Evolutionary conservation across 2,888 invertebrate genomes (phyloP).

Genomic region (Cephus pulcher): DNA sequence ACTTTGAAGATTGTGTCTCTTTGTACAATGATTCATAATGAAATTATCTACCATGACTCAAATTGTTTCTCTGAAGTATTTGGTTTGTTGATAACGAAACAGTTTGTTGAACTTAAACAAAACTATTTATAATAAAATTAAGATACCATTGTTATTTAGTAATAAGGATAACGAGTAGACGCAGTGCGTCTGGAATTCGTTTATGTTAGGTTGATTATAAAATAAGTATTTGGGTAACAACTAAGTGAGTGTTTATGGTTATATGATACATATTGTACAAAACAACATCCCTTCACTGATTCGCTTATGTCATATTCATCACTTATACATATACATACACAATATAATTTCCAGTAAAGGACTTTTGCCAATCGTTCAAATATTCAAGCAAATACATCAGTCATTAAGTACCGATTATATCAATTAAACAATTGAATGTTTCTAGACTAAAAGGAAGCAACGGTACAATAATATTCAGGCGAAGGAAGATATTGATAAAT

Average conservation of each 20-base stretch:
- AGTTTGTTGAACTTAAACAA: not conserved
- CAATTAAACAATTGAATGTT: not conserved
- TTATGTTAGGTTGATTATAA: constrained; percentile 12
- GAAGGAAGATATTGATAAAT: not conserved
- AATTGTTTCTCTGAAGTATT: not conserved
- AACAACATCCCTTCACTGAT: constrained; percentile 50
- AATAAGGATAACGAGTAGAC: not conserved
- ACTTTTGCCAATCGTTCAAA: not conserved
- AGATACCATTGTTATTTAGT: not conserved
- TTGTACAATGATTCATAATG: not conserved
- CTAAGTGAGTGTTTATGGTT: constrained; percentile 43
- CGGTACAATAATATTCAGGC: not conserved
- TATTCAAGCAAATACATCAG: not conserved
- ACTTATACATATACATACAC: constrained; percentile 35
- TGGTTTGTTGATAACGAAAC: not conserved
- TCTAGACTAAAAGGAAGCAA: not conserved
- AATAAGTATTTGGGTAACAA: constrained; percentile 44
- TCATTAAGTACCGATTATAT: not conserved
- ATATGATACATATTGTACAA: constrained; percentile 56
- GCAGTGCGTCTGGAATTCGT: not conserved
- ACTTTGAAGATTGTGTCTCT: not conserved
- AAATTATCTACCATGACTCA: not conserved
- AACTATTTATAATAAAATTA: not conserved
- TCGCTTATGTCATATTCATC: constrained; percentile 37
- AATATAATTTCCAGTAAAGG: constrained; percentile 33